Base-by-base conservation (phyloP, 2,888 invertebrate genomes). In the Athrips mouffetella region DNA sequence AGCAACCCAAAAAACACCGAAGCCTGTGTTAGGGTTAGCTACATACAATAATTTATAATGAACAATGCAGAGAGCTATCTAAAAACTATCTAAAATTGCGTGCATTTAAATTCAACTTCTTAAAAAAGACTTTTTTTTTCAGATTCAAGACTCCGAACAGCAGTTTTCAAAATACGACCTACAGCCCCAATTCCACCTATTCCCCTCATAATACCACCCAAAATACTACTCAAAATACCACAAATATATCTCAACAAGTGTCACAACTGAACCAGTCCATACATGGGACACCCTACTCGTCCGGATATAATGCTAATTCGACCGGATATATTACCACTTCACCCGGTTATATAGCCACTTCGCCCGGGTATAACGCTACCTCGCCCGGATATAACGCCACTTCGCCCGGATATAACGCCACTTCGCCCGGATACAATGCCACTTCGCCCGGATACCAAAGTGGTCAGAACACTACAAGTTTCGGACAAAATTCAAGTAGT, bases 81-180 rank as follows among this genome's bases (percentile, higher is more conserved):
- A n/a, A n/a, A n/a, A n/a, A n/a, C n/a, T n/a, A n/a, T n/a, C n/a
- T n/a, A n/a, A n/a, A n/a, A n/a, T n/a, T n/a, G n/a, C n/a, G n/a
- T n/a, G n/a, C n/a, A n/a, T n/a, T n/a, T n/a, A n/a, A n/a, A n/a
- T n/a, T n/a, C n/a, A n/a, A n/a, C n/a, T n/a, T n/a, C n/a, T n/a
- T n/a, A n/a, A n/a, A n/a, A n/a, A n/a, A n/a, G n/a, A n/a, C 8
- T 13, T 46, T 18, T 33, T 50, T 23, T 70, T 71, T 0, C 74
- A 84, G 84, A 59, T 72, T 81, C 57, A 83, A 83, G 53, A 73
- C 80, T 0, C 80, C 83, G 0, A 85, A 71, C 53, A 81, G 80
- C 63, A 86, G 85, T 29, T 87, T 81, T 70, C 75, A 64, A 3
- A 87, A 87, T 73, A 87, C 86, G 0, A 88, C 87, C 0, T 87